Percentiles rank a stretch among this genome's conserved stretches.
Evolutionary conservation across 2,888 invertebrate genomes (phyloP).

Genomic region (Chymomyza amoena): DNA sequence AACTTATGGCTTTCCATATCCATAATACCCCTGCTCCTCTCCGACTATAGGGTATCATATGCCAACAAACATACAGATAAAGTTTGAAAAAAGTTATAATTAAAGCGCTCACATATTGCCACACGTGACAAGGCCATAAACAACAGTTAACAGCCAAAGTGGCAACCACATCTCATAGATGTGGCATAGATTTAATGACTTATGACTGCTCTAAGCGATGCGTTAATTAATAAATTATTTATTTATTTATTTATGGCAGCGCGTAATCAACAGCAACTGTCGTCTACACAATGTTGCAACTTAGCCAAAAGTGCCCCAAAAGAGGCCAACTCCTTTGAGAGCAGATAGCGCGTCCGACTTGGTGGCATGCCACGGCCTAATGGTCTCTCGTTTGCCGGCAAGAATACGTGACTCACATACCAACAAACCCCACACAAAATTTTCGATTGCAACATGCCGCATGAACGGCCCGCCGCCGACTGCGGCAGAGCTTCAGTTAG

Average conservation of each 20-base stretch:
- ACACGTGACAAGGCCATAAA: background rate
- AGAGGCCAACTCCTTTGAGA: slow-evolving; percentile 65
- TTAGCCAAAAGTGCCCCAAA: slow-evolving; percentile 35
- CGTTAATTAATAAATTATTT: slow-evolving; percentile 74
- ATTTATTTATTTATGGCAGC: slow-evolving; percentile 66
- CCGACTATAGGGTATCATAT: too few relatives aligned
- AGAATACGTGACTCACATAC: slow-evolving; percentile 66
- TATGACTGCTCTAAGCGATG: slow-evolving; percentile 40
- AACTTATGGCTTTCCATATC: too few relatives aligned
- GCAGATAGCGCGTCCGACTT: slow-evolving; percentile 14
- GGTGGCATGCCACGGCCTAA: slow-evolving; percentile 8
- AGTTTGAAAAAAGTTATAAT: slow-evolving; percentile 14
- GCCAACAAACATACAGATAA: background rate
- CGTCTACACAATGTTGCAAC: slow-evolving; percentile 2
- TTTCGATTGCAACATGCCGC: background rate
- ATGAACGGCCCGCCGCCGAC: background rate
- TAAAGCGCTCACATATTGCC: slow-evolving; percentile 15
- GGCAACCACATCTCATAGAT: background rate
- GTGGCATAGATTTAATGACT: slow-evolving; percentile 34
- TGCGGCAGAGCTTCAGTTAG: slow-evolving; percentile 31
- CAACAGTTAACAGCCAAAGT: background rate
- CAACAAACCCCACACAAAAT: slow-evolving; percentile 13
- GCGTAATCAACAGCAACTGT: slow-evolving; percentile 57
- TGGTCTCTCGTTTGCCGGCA: slow-evolving; percentile 42
- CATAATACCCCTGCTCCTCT: background rate